Conservation (phyloP, 1,140 invertebrate species). For the Caenorhabditis tropicalis region DNA sequence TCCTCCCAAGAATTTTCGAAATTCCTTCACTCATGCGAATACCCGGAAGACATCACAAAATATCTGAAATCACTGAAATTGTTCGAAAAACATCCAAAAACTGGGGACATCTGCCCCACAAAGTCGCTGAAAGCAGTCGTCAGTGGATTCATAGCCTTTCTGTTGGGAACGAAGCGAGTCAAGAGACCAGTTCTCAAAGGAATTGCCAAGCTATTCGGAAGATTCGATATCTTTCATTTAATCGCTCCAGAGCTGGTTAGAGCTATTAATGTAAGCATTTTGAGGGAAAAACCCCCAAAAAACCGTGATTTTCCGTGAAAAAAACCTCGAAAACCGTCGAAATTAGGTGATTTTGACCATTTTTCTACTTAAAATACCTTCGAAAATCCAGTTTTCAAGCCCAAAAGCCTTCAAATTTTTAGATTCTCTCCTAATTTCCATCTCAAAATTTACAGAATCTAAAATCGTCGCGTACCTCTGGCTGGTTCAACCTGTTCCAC, state of each 20-base stretch:
- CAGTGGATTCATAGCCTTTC: not conserved
- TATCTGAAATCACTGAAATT: not conserved
- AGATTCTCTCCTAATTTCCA: too few relatives aligned
- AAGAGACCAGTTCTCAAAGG: not conserved
- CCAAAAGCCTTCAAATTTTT: too few relatives aligned
- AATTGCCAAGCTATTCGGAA: slow-evolving; percentile 3
- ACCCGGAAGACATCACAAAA: slow-evolving; percentile 12
- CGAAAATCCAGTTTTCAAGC: too few relatives aligned
- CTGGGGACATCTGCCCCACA: not conserved
- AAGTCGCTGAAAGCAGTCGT: slow-evolving; percentile 9
- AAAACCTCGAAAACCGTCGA: too few relatives aligned
- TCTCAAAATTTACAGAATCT: not conserved
- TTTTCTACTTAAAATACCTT: too few relatives aligned
- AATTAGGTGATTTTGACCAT: too few relatives aligned
- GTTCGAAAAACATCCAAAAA: slow-evolving; percentile 22
- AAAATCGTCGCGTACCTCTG: not conserved
- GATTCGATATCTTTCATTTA: slow-evolving; percentile 25
- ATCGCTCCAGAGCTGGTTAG: not conserved
- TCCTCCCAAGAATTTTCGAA: not conserved
- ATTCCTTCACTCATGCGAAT: not conserved
- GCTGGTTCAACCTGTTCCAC: slow-evolving; percentile 38
- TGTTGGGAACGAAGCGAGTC: not conserved
- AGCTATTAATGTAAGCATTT: slow-evolving; percentile 1
- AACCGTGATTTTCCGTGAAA: not conserved
- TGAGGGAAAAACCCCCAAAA: not conserved